A percentile compares a stretch with the other conserved stretches of the same genome.
Evolutionary conservation across 2,888 invertebrate genomes (phyloP).

Genomic region (Epirrhoe tristata): DNA sequence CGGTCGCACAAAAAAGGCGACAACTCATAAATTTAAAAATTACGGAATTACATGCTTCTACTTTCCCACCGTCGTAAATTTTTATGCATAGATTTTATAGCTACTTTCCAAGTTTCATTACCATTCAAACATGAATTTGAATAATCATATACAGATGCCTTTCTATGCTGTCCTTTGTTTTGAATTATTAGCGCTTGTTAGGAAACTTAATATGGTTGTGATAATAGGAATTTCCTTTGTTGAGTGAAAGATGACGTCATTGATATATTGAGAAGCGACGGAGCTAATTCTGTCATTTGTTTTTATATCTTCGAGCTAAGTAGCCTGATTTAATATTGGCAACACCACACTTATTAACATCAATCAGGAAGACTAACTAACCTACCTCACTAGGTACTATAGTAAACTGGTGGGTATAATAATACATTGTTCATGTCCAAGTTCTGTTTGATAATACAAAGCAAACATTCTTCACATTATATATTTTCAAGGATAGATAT

Average conservation of each 20-base stretch:
- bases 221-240: constrained; percentile 39
- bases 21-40: constrained; percentile 36
- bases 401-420: neutral
- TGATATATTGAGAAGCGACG: constrained; percentile 12
- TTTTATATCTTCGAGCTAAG: neutral
- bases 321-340: neutral
- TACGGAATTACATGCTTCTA: constrained; percentile 30
- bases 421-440: neutral
- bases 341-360: neutral
- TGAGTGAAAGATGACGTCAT: constrained; percentile 36
- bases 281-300: constrained; percentile 15
- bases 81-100: constrained; percentile 39
- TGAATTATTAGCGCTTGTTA: constrained; percentile 34
- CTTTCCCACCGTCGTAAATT: constrained; percentile 42
- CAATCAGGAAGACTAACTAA: neutral
- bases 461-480: neutral
- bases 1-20: constrained; percentile 35
- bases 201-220: constrained; percentile 33
- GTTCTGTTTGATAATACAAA: neutral
- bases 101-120: constrained; percentile 38
- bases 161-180: constrained; percentile 32
- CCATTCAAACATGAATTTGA: constrained; percentile 31
- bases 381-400: neutral
- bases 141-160: constrained; percentile 27
- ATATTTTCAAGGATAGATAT: no score